Evolutionary conservation across 2,888 invertebrate species (phyloP), one percentile per base, ranked within the genome.

Genomic region (Cyaniris semiargus): DNA sequence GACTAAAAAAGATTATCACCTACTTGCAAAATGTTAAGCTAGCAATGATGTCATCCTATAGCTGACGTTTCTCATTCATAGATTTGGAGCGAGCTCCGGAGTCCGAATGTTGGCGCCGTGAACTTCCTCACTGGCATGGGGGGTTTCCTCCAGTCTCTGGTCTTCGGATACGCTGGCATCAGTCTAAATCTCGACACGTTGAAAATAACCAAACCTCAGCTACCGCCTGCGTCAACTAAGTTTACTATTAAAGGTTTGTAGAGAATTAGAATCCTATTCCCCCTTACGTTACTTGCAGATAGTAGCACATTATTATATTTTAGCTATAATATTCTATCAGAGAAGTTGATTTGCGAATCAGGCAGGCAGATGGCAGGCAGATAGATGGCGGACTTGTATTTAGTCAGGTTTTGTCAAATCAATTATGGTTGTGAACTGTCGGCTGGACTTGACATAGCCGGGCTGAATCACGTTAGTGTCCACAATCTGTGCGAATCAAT

Each of bases 101-200:
- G 94, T 1, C 95, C 95, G 0, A 82, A 86, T 13, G 83, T 90
- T 0, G 95, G 95, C 0, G 95, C 95, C 0, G 93, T 92, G 0
- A 95, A 95, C 83, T 95, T 95, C 85, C 88, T 95, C 53, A 95
- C 95, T 0, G 95, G 95, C 8, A 95, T 95, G 90, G 95, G 95
- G 0, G 95, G 95, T 4, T 95, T 95, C 81, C 86, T 95, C 7
- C 95, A 95, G 79, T 86, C 95, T 0, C 85, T 95, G 0, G 86
- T 95, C 38, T 94, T 95, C 78, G 95, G 95, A 0, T 95, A 95
- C 82, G 95, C 92, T 0, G 95, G 95, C 0, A 78, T 95, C 38
- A 87, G 94, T 78, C 92, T 95, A 79, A 90, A 92, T 44, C 84
- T 95, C 13, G 92, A 94, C 80, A 83, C 87, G n/a, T 82, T 95